These are phyloP conservation scores for Alectoris magna DNA, from an alignment of 2,797 vertebrate species.

Conservation along the genomic window DNA sequence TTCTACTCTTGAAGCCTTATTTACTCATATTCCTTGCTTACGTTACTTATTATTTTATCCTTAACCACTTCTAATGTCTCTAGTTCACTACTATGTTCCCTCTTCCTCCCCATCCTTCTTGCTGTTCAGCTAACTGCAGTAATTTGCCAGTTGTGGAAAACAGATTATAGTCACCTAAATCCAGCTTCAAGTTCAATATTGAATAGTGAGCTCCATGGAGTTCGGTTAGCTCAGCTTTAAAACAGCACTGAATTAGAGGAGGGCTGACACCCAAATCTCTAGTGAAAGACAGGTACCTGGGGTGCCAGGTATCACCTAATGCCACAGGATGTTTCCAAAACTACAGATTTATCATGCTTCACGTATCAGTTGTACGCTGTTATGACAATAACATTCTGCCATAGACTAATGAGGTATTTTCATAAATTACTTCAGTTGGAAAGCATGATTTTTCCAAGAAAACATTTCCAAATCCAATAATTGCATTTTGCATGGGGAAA, in stretches of 20 bases:
- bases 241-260: constrained; percentile 13
- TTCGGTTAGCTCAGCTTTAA: neutral
- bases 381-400: neutral
- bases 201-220: neutral
- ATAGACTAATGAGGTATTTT: neutral
- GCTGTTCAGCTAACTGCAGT: neutral
- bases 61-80: neutral
- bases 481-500: neutral
- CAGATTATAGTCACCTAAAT: neutral
- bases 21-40: neutral
- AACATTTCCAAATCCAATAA: neutral
- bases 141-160: neutral
- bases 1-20: neutral
- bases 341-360: constrained; percentile 7
- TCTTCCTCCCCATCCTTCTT: neutral
- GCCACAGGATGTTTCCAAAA: neutral
- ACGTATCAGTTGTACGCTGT: neutral
- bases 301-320: neutral
- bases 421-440: neutral
- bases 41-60: neutral
- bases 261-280: neutral
- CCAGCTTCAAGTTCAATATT: neutral
- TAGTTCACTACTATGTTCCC: neutral
- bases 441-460: neutral
- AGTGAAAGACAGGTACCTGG: neutral